phyloP scores from a whole-genome alignment of 2,113 vertebrate species.

The Hypanus sabinus region DNA sequence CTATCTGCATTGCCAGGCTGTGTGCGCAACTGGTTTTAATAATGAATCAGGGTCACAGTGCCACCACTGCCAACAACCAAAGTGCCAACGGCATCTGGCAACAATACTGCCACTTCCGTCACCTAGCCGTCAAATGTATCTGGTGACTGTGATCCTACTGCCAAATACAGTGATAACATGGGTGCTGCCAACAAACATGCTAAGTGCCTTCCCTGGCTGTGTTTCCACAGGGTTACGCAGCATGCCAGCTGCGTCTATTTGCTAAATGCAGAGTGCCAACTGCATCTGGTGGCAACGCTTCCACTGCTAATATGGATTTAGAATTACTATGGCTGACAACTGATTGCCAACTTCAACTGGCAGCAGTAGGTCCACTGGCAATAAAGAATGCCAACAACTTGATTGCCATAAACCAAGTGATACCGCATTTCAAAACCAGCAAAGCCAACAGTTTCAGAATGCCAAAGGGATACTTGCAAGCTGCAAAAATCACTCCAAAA shows the following conservation, averaged over 20 bases:
- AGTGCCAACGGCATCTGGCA: constrained; percentile 31
- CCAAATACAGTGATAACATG: constrained; percentile 12
- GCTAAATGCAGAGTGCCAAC: not conserved
- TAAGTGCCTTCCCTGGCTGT: not conserved
- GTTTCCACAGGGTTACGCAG: constrained; percentile 2
- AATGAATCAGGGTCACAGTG: constrained; percentile 6
- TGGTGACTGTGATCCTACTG: not conserved
- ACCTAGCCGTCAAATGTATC: not conserved
- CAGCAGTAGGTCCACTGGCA: not conserved
- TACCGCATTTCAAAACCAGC: not conserved
- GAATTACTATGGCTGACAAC: not conserved
- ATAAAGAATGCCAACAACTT: not conserved
- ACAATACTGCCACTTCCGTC: constrained; percentile 25
- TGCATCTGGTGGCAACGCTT: not conserved
- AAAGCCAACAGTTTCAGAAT: not conserved
- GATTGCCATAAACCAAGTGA: not conserved
- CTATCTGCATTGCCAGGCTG: not conserved
- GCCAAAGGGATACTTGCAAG: not conserved
- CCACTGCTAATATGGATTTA: constrained; percentile 7
- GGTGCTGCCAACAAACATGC: not conserved
- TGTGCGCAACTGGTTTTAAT: constrained; percentile 22
- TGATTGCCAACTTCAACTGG: not conserved
- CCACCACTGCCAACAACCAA: constrained; percentile 20
- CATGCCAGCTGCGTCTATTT: not conserved
- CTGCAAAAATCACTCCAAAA: constrained; percentile 16